Evolutionary conservation across 2,797 vertebrate species (phyloP).

Genomic region (Oreortyx pictus): DNA sequence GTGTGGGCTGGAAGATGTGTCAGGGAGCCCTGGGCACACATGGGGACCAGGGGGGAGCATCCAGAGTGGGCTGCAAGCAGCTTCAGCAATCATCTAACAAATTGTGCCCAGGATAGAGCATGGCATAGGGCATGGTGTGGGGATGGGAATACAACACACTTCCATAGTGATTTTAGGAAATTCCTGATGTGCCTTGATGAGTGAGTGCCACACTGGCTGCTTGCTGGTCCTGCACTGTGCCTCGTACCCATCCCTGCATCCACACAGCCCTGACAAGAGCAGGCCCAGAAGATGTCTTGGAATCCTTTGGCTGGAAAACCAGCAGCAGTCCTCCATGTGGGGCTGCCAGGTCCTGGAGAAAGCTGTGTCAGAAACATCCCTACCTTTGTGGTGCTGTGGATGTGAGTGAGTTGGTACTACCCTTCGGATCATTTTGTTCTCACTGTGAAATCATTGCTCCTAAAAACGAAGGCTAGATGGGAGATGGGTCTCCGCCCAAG

Average conservation of each 20-base stretch:
- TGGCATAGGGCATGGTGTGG: not conserved
- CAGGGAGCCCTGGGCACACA: not conserved
- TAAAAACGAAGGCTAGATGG: not conserved
- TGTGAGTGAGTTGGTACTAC: not conserved
- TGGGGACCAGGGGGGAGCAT: fast-evolving
- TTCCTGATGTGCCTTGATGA: not conserved
- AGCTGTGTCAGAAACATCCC: fast-evolving
- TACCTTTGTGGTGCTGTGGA: too few species aligned
- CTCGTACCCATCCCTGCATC: not conserved
- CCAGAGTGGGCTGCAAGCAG: not conserved
- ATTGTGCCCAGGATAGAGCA: not conserved
- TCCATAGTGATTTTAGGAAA: not conserved
- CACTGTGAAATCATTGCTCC: not conserved
- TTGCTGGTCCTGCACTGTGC: not conserved
- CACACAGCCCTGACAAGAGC: fast-evolving
- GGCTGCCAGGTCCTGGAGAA: fast-evolving
- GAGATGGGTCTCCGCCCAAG: not conserved
- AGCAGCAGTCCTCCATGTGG: not conserved
- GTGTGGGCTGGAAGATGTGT: fast-evolving
- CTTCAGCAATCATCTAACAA: not conserved
- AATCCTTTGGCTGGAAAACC: not conserved
- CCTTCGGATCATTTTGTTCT: not conserved
- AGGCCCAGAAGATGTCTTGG: not conserved
- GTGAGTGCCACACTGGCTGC: fast-evolving
- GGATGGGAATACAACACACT: fast-evolving